Percentiles rank a stretch among this genome's conserved stretches.
Conservation (phyloP, 2,113 vertebrate genomes). For the Odocoileus virginianus region DNA sequence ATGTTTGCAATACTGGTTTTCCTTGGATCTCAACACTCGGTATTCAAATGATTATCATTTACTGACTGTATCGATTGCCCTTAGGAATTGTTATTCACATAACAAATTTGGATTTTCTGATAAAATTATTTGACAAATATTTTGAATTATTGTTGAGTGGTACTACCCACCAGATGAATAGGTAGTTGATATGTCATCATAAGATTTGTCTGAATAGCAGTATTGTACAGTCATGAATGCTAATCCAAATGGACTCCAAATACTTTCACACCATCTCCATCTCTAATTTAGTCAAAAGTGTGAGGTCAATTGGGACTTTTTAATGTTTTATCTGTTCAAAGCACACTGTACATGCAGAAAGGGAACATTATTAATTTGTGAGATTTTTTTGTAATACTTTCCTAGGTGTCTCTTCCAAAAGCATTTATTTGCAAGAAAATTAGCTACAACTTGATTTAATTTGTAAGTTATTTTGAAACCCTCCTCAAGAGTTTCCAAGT, state of each 20-base stretch:
- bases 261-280: fast-evolving
- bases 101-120: background rate
- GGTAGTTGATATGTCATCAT: background rate
- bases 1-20: background rate
- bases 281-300: background rate
- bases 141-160: background rate
- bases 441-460: background rate
- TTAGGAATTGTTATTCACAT: background rate
- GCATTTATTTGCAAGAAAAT: background rate
- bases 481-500: background rate
- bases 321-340: background rate
- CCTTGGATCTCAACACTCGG: background rate
- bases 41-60: background rate
- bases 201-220: background rate
- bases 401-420: background rate
- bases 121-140: background rate
- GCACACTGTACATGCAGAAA: background rate
- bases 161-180: background rate
- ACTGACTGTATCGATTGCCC: background rate
- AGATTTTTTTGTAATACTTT: background rate
- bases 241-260: background rate
- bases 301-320: background rate
- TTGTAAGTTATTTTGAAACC: background rate
- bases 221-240: background rate
- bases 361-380: background rate